Evolutionary conservation across 2,113 vertebrate species (phyloP), one percentile per base, ranked within the genome.

Genomic region (Astatoreochromis straeleni): DNA sequence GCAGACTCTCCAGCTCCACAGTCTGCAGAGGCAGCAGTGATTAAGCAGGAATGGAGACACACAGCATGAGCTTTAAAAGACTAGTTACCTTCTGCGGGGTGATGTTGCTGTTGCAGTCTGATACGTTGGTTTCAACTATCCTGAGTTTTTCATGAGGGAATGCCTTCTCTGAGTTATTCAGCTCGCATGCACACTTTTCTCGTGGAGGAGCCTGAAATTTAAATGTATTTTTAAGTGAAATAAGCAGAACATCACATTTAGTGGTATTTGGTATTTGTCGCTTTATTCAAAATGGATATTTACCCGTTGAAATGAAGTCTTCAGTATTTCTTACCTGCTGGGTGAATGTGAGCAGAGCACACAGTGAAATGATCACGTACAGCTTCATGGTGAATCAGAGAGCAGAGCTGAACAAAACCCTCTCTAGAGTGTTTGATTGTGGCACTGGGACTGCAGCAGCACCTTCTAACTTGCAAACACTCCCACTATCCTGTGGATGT

Each of bases 131-230:
- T 26, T 26, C 24, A 26, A 26, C 33, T 35, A 11, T 70, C 7
- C 79, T 21, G 26, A 97, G 92, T 81, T 89, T 89, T 13, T 85
- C 83, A 6, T 79, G 78, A 55, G 96, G 96, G 26, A 97, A 96
- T 1, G 75, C 35, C 35, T 35, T 35, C 35, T 35, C 35, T 35
- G 35, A n/a, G 60, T 47, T 92, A 3, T 35, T 35, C 35, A 35
- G 35, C 35, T 96, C 92, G 68, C 96, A 97, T 6, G 53, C 14
- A 82, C 96, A 97, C 2, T 2, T 49, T 3, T 89, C 82, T 6
- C 1, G 2, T 7, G 70, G 9, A 26, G 54, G 1, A 2, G 17
- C 65, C 94, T 95, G 58, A 84, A 89, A 80, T 14, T 11, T 1
- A 19, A 33, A 63, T 63, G 1, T 19, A 35, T 7, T 19, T 4